phyloP scores from a whole-genome alignment of 2,888 invertebrate species.

The Athrips mouffetella region DNA sequence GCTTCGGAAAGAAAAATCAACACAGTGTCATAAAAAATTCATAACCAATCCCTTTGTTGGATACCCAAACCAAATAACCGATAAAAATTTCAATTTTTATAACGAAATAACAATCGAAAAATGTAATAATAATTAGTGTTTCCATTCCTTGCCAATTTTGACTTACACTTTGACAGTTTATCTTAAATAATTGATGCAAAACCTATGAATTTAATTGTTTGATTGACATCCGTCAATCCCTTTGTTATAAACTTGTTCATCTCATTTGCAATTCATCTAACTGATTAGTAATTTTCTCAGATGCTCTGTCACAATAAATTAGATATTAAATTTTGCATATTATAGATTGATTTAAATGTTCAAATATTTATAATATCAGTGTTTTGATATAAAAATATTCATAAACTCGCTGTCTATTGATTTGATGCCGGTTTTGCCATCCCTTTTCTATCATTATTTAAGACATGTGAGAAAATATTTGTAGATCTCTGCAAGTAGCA shows the following conservation, averaged over 20 bases:
- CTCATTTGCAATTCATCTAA: constrained; percentile 49
- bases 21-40: constrained; percentile 61
- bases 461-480: constrained; percentile 61
- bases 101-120: constrained; percentile 40
- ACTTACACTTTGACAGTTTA: constrained; percentile 41
- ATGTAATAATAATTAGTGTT: constrained; percentile 59
- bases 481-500: constrained; percentile 41
- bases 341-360: background rate
- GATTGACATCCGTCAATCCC: constrained; percentile 58
- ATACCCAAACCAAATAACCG: constrained; percentile 43
- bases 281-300: constrained; percentile 25
- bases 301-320: constrained; percentile 12
- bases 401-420: background rate
- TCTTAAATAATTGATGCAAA: constrained; percentile 38
- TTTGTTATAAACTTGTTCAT: constrained; percentile 50
- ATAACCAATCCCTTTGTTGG: constrained; percentile 51
- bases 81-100: constrained; percentile 38
- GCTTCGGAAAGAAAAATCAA: constrained; percentile 65
- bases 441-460: constrained; percentile 24
- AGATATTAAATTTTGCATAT: constrained; percentile 21
- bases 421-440: background rate
- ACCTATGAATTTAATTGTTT: constrained; percentile 50
- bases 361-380: background rate
- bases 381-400: background rate
- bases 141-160: constrained; percentile 54